Evolutionary conservation across 2,113 vertebrate species (phyloP).

Genomic region (Lutjanus erythropterus): DNA sequence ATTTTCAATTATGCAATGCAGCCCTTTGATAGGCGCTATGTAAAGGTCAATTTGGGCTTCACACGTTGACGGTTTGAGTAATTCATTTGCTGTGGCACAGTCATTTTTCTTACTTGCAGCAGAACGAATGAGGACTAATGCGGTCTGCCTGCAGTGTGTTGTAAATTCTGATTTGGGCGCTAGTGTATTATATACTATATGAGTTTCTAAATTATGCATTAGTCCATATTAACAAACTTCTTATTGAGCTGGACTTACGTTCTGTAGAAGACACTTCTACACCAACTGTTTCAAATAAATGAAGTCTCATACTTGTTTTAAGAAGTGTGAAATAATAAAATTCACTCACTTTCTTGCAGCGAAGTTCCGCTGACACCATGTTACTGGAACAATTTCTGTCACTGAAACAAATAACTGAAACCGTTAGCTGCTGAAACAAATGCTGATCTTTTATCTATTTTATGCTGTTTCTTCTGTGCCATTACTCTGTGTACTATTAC

Average conservation of each 20-base stretch:
- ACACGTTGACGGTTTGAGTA: conserved; percentile 67
- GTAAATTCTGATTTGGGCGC: conserved; percentile 53
- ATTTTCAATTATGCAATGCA: conserved; percentile 76
- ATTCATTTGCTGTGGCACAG: conserved; percentile 68
- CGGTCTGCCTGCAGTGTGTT: conserved; percentile 40
- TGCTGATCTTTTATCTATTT: too few relatives aligned
- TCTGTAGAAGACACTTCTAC: background rate
- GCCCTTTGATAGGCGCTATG: conserved; percentile 63
- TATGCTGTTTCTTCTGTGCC: too few relatives aligned
- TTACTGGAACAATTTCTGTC: too few relatives aligned
- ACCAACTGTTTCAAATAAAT: background rate
- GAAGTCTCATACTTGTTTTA: too few relatives aligned
- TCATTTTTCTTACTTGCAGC: conserved; percentile 78
- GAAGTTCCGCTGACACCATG: too few relatives aligned
- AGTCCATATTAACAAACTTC: conserved; percentile 21
- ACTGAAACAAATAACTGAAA: too few relatives aligned
- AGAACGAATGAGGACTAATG: conserved; percentile 75
- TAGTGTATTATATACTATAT: conserved; percentile 19
- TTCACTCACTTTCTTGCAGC: too few relatives aligned
- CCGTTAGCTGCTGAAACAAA: too few relatives aligned
- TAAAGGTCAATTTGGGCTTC: conserved; percentile 76
- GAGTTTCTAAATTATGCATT: conserved; percentile 48
- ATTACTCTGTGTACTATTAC: too few relatives aligned
- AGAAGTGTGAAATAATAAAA: too few relatives aligned
- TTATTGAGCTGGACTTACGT: background rate